Base-by-base conservation (phyloP, 2,888 invertebrate species). In the Drosophila bunnanda region DNA sequence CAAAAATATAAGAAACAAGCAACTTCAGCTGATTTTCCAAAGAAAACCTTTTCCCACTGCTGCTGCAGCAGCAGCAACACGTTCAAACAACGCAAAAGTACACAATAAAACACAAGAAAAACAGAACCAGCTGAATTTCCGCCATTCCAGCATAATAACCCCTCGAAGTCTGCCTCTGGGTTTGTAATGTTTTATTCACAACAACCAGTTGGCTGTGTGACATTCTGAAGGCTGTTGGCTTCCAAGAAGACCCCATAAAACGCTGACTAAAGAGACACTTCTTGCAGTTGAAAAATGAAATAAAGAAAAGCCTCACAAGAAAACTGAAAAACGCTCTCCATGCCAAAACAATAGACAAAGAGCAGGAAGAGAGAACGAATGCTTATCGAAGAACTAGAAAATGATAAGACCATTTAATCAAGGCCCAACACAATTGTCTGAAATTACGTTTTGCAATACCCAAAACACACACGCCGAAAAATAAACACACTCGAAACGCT, bases 221-320 rank as follows among this genome's bases (percentile, higher is more conserved):
- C 86, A 80, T 83, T 86, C 87, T 83, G 88, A 83, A 83, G 83
- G 83, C 83, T 83, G 83, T 82, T 76, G 25, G 50, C 68, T 88
- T 80, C 86, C 50, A 50, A 72, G 88, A 82, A 82, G 70, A 44
- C 58, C 20, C 30, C 73, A 79, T 74, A 82, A 84, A 83, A 39
- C 52, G 82, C 82, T 68, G 84, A 77, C 82, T 73, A 66, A 55
- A 75, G 78, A 86, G 62, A 78, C 50, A 70, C 41, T 59, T 73
- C 50, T 55, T 25, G 20, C 38, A 12, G 38, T 12, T 13, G 62
- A 64, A 38, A 61, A 56, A 41, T 38, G 28, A 20, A 56, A 15
- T 41, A 57, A 22, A 54, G 46, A 46, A 46, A 46, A 46, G 28
- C 28, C n/a, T 28, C 46, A 28, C 0, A 52, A 41, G 15, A 53